These are phyloP conservation scores for Timema podura DNA, from an alignment of 2,888 invertebrate genomes.

Conservation along the genomic window DNA sequence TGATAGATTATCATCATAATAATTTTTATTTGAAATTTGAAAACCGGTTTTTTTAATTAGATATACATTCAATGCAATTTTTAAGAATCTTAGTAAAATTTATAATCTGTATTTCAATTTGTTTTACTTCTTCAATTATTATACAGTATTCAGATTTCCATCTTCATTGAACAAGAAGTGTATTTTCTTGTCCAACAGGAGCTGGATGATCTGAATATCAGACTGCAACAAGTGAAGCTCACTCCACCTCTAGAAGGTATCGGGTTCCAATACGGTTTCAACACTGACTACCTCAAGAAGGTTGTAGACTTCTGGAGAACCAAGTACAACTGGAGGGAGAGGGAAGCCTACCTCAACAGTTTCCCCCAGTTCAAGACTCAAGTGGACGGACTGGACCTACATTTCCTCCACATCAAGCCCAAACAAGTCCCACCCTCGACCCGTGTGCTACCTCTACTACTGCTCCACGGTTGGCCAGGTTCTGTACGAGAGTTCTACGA, in stretches of 20 bases:
- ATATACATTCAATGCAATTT: no score
- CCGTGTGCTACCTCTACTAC: slow-evolving; percentile 60
- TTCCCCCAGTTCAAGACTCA: slow-evolving; percentile 71
- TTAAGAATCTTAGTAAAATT: no score
- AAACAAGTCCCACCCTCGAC: slow-evolving; percentile 44
- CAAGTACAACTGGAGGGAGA: slow-evolving; percentile 66
- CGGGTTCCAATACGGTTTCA: slow-evolving; percentile 78
- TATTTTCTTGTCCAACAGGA: slow-evolving; percentile 44
- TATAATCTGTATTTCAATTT: no score
- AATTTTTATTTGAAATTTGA: no score
- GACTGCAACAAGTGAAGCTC: slow-evolving; percentile 46
- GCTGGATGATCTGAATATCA: slow-evolving; percentile 56
- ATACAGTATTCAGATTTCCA: no score
- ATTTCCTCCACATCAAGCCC: slow-evolving; percentile 69
- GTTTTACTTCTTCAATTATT: no score
- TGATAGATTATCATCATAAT: no score
- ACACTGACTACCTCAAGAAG: slow-evolving; percentile 60
- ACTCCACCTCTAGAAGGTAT: slow-evolving; percentile 62
- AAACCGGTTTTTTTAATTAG: no score
- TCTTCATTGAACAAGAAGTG: no score
- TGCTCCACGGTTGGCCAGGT: slow-evolving; percentile 86
- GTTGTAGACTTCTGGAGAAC: slow-evolving; percentile 76
- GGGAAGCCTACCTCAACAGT: slow-evolving; percentile 66
- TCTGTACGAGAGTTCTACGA: slow-evolving; percentile 76
- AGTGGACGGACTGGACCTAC: slow-evolving; percentile 64